Conservation (phyloP, 2,113 vertebrate species). For the Formicarius rufipectus region DNA sequence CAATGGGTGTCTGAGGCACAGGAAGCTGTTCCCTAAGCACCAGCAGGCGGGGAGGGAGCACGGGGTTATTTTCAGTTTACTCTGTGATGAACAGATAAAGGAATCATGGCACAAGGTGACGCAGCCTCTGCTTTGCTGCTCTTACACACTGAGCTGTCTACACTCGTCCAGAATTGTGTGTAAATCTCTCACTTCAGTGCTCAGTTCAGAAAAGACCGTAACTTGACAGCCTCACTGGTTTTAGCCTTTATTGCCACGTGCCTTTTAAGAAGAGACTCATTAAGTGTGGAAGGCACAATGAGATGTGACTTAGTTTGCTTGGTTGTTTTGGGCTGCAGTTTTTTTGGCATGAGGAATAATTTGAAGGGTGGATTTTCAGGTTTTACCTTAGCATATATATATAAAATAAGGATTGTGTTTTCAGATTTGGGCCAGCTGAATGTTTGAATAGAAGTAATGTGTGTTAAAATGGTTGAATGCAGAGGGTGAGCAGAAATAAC, state of each 20-base stretch:
- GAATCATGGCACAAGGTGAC: not conserved
- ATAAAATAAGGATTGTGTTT: not conserved
- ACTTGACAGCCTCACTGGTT: not conserved
- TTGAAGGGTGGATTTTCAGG: not conserved
- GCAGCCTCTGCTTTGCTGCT: not conserved
- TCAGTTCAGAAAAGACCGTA: not conserved
- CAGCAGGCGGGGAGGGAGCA: slow-evolving; percentile 25
- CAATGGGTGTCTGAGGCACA: slow-evolving; percentile 67
- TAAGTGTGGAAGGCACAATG: not conserved
- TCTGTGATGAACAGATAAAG: not conserved
- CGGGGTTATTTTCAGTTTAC: slow-evolving; percentile 10
- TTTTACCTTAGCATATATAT: not conserved
- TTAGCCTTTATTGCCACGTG: not conserved
- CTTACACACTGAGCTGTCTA: not conserved
- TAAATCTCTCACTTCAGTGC: not conserved
- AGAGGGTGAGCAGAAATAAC: not conserved
- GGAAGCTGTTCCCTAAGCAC: slow-evolving; percentile 60
- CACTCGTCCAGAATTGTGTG: not conserved
- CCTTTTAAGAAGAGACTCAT: not conserved
- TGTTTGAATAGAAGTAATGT: not conserved
- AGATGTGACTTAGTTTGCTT: not conserved
- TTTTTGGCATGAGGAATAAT: not conserved
- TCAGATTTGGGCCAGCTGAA: not conserved
- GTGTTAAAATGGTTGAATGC: not conserved
- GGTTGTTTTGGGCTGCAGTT: not conserved